These are phyloP conservation scores for Falco rusticolus DNA, from an alignment of 2,797 vertebrate genomes.

Conservation along the genomic window DNA sequence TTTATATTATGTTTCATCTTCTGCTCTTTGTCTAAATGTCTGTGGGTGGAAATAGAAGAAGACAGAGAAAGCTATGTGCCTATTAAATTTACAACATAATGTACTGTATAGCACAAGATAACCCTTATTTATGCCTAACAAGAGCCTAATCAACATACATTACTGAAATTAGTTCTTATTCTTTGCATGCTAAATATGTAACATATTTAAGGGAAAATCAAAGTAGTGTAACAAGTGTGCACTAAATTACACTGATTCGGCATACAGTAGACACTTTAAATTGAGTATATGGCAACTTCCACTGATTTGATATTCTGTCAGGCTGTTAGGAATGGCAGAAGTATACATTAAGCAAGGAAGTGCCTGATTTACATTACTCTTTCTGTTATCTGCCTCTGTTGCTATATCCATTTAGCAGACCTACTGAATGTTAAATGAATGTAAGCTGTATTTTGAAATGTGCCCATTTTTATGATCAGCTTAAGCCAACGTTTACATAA, in stretches of 20 bases:
- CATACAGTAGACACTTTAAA: not conserved
- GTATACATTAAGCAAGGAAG: not conserved
- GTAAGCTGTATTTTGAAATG: not conserved
- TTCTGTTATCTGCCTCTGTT: not conserved
- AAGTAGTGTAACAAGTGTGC: not conserved
- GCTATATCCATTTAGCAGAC: not conserved
- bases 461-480: not conserved
- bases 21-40: not conserved
- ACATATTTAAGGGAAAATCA: not conserved
- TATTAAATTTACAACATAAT: not conserved
- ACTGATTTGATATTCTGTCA: not conserved
- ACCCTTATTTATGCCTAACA: constrained; percentile 48
- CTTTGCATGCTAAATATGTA: constrained; percentile 29
- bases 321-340: not conserved
- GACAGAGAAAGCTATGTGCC: not conserved
- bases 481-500: not conserved
- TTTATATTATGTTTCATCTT: not conserved
- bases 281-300: not conserved
- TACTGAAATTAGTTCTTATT: constrained; percentile 50
- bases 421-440: not conserved
- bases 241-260: constrained; percentile 8
- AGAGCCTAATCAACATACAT: constrained; percentile 49
- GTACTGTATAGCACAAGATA: constrained; percentile 2
- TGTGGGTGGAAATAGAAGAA: constrained; percentile 1
- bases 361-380: not conserved